Base-by-base conservation (phyloP, 2,797 vertebrate genomes). In the Myotis findleyi region DNA sequence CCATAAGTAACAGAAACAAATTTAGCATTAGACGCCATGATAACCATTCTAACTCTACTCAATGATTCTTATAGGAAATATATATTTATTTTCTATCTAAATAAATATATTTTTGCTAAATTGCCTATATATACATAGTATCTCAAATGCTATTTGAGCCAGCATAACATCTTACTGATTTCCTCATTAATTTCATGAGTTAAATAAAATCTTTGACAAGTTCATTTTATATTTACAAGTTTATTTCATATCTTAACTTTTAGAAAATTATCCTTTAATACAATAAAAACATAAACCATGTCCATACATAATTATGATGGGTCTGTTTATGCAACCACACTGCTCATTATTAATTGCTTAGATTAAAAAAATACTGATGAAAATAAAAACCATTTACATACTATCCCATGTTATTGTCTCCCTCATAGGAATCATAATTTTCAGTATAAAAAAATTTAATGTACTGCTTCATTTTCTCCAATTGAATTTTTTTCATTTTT, bases 161-260 rank as follows among this genome's bases (percentile, higher is more conserved):
- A 80, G 23, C 36, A 87, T 62, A 92, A 90, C 18, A 95, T 17
- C 27, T 69, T 93, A 72, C 44, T 83, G 16, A 64, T 71, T 69
- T 73, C 51, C 25, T 64, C 33, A 88, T 69, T 91, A 49, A 93
- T 85, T 91, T 82, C 38, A 44, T 47, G 38, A 87, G 27, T 69
- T 87, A 92, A 71, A 84, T 89, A 93, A 95, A 85, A 90, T 80
- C 38, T 87, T 51, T 92, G 71, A 87, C 21, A 69, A 20, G 75
- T 89, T 73, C 38, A 73, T 57, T 85, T 77, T 33, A 72, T 53
- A 88, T 64, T 47, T 66, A 66, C 38, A 64, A 64, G 62, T 64
- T 17, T 64, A 64, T 64, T n/a, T n/a, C 30, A n/a, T 64, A 87
- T 69, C 89, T 83, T 85, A 80, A 14, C 30, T 71, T 83, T 95